Conservation (phyloP, 2,113 vertebrate genomes). For the Amblyornis subalaris region DNA sequence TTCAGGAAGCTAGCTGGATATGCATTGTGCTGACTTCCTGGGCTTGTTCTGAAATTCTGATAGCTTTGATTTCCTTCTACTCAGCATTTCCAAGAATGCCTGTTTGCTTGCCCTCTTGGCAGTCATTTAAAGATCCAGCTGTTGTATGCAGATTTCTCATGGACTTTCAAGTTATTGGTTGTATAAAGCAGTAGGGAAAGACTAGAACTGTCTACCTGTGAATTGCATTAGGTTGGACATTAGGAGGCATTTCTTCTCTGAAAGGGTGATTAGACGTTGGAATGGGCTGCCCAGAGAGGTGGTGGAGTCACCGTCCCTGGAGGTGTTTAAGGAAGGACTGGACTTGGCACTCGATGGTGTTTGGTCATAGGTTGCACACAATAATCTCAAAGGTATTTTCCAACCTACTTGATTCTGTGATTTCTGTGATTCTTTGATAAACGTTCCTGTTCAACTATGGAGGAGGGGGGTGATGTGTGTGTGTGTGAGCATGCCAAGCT, state of each 20-base stretch:
- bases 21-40: neutral
- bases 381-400: neutral
- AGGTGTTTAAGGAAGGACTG: neutral
- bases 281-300: neutral
- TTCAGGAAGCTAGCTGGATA: neutral
- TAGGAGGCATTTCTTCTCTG: neutral
- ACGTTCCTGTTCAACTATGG: neutral
- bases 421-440: neutral
- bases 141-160: neutral
- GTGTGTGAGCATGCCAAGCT: accelerated
- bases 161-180: neutral
- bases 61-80: neutral
- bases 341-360: neutral
- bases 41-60: neutral
- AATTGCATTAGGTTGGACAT: neutral
- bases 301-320: neutral
- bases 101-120: neutral
- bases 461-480: accelerated
- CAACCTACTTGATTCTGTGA: neutral
- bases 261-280: too few relatives aligned
- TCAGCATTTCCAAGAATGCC: neutral
- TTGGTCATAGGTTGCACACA: neutral
- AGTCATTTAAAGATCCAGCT: neutral
- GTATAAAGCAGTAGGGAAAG: neutral
- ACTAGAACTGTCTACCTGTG: neutral